Evolutionary conservation across 1,140 invertebrate species (phyloP), one percentile per base, ranked within the genome.

Genomic region (Zaprionus nigranus): DNA sequence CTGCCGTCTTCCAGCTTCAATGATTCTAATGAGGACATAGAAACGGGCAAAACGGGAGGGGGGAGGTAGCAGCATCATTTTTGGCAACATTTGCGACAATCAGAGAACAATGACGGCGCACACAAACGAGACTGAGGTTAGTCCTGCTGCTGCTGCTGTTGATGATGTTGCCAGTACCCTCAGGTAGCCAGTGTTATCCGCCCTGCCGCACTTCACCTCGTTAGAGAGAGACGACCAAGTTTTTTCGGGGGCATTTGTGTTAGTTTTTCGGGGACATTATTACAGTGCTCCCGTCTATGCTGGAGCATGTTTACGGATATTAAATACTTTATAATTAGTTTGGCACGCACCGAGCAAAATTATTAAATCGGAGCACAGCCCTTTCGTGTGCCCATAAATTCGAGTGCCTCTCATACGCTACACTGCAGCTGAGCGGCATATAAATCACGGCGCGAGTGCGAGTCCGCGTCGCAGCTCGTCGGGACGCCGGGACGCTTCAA

Each of bases 311-410:
- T 90, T 85, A 79, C 85, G 79, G 75, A 90, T 90, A 84, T 90
- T 88, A 88, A 88, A 88, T 81, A 88, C 78, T 90, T 88, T 90
- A 81, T 88, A 88, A 88, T 88, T 88, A 88, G 84, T 88, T 88
- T 88, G 65, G 78, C 84, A 90, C 61, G 74, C 81, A 77, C 68
- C 75, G 20, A 79, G 69, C 53, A 56, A 75, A 84, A 72, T 78
- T 79, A 90, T 87, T 84, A 84, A 90, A 90, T 87, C 75, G 80
- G 66, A 75, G 56, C 60, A 56, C 59, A 66, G 78, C 78, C 69
- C 78, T 69, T 82, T 76, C 24, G 40, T 20, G 40, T 46, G 22
- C 72, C 69, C 60, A 71, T 63, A 62, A 43, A 74, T 60, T 68
- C 36, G 28, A 58, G 30, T 60, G 46, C 53, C 30, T 17, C 66